These are phyloP conservation scores for Aphrophora alni DNA, from an alignment of 2,888 invertebrate genomes.

Conservation along the genomic window DNA sequence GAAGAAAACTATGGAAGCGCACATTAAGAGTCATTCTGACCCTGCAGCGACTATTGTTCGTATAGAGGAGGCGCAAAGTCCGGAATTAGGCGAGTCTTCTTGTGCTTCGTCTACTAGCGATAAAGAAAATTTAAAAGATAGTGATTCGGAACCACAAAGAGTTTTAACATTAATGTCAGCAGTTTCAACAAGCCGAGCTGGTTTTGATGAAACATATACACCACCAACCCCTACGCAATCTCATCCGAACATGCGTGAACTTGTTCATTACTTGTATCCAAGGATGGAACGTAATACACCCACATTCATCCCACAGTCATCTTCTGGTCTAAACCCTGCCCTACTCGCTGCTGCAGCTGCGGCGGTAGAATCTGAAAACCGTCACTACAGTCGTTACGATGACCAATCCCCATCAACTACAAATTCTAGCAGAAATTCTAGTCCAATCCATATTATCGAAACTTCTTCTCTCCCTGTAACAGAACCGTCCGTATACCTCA, in stretches of 20 bases:
- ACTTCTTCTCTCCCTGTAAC: slow-evolving; percentile 46
- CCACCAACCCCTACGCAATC: slow-evolving; percentile 19
- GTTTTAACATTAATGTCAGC: neutral
- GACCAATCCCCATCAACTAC: slow-evolving; percentile 29
- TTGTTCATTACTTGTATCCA: slow-evolving; percentile 58
- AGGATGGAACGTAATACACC: slow-evolving; percentile 47
- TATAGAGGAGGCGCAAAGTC: slow-evolving; percentile 40
- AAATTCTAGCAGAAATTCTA: slow-evolving; percentile 39
- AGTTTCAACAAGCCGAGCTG: neutral
- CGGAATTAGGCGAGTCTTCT: slow-evolving; percentile 48
- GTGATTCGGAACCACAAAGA: slow-evolving; percentile 53
- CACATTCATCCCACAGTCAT: slow-evolving; percentile 42
- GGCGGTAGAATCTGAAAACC: slow-evolving; percentile 51
- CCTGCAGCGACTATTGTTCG: slow-evolving; percentile 58
- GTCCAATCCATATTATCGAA: slow-evolving; percentile 47
- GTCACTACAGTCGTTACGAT: slow-evolving; percentile 27
- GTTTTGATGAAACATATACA: neutral
- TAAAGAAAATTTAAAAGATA: slow-evolving; percentile 61
- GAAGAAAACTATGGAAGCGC: slow-evolving; percentile 89
- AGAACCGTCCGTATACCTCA: slow-evolving; percentile 52
- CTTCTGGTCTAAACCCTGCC: slow-evolving; percentile 53
- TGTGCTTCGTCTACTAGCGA: slow-evolving; percentile 54
- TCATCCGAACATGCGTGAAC: slow-evolving; percentile 53
- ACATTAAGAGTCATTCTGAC: slow-evolving; percentile 80
- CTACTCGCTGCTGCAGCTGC: slow-evolving; percentile 57